Percentiles rank a stretch among this genome's conserved stretches.
These are phyloP conservation scores for Spea hammondii DNA, from an alignment of 2,797 vertebrate species.

Conservation along the genomic window DNA sequence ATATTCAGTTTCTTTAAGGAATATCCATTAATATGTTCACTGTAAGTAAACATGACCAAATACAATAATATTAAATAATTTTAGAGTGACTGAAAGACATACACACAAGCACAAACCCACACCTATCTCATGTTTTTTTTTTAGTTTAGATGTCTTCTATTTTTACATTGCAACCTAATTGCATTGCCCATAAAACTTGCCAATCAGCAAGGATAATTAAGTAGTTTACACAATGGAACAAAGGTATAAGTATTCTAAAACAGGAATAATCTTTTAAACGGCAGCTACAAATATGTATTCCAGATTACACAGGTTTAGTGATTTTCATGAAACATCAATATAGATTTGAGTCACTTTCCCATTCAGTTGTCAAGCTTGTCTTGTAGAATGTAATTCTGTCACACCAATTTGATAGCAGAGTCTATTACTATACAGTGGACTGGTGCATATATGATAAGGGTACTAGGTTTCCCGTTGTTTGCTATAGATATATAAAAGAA, in stretches of 20 bases:
- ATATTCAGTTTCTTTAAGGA: no score
- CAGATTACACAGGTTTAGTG: constrained; percentile 39
- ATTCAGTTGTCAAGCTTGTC: constrained; percentile 47
- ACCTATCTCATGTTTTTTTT: no score
- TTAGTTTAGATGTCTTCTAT: no score
- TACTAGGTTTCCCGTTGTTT: constrained; percentile 22
- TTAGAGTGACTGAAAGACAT: no score
- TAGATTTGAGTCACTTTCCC: constrained; percentile 49
- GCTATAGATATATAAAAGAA: background rate
- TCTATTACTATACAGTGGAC: constrained; percentile 40
- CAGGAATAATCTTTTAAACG: constrained; percentile 16
- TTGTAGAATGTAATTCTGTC: constrained; percentile 49
- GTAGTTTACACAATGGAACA: constrained; percentile 7
- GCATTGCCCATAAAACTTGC: constrained; percentile 18
- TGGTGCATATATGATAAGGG: constrained; percentile 34
- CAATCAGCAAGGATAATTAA: constrained; percentile 33
- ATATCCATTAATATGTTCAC: no score
- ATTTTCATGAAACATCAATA: constrained; percentile 47
- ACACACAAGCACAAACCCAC: no score
- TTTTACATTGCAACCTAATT: constrained; percentile 15
- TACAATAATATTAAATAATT: no score
- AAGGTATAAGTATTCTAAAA: background rate
- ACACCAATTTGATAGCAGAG: constrained; percentile 30
- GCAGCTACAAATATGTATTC: constrained; percentile 30
- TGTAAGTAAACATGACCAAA: no score